These are phyloP conservation scores for Forbesichthys agassizii DNA, from an alignment of 2,113 vertebrate species.

Conservation along the genomic window DNA sequence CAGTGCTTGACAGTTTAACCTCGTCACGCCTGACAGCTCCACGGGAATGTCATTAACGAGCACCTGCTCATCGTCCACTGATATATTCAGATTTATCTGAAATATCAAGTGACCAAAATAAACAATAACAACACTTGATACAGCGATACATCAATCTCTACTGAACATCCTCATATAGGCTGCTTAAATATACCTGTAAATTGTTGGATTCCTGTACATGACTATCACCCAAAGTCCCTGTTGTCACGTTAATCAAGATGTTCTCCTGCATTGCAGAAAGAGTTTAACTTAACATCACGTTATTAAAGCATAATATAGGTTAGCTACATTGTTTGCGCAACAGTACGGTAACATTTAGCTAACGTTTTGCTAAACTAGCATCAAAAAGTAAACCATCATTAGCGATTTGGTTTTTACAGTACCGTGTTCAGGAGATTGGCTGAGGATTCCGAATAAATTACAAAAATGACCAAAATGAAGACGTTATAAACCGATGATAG, in stretches of 20 bases:
- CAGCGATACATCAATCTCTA: neutral
- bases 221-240: constrained; percentile 63
- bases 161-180: neutral
- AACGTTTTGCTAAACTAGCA: constrained; percentile 26
- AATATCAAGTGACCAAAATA: neutral
- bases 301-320: neutral
- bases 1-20: constrained; percentile 83
- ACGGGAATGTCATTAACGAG: constrained; percentile 88
- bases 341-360: constrained; percentile 5
- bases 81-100: constrained; percentile 75
- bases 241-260: constrained; percentile 82
- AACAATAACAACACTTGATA: neutral
- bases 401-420: constrained; percentile 46
- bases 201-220: constrained; percentile 71
- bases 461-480: constrained; percentile 25
- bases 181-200: constrained; percentile 79
- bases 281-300: neutral
- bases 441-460: constrained; percentile 20
- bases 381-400: neutral
- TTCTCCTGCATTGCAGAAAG: constrained; percentile 74
- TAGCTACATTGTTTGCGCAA: neutral
- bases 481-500: neutral
- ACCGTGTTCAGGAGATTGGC: constrained; percentile 61
- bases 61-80: constrained; percentile 79
- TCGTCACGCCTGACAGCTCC: constrained; percentile 83